phyloP scores from a whole-genome alignment of 2,797 vertebrate genomes.

The Spinus pinus region DNA sequence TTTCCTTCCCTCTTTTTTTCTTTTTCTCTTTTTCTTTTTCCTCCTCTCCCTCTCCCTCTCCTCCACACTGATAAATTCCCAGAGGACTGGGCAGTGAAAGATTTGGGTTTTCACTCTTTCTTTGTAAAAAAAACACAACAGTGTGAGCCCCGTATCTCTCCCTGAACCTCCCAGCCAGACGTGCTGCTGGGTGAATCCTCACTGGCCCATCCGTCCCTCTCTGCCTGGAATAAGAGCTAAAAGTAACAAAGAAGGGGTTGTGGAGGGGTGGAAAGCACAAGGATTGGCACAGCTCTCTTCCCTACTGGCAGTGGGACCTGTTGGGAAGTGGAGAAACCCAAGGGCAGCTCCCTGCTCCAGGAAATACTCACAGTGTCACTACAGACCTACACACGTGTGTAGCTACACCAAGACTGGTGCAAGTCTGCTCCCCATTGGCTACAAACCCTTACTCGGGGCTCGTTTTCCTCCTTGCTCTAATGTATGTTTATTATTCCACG shows the following conservation, averaged over 20 bases:
- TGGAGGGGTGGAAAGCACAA: background rate
- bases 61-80: background rate
- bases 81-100: background rate
- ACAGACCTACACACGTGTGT: background rate
- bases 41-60: no score
- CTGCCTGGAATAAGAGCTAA: background rate
- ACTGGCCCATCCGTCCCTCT: background rate
- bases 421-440: background rate
- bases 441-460: background rate
- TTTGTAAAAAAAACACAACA: background rate
- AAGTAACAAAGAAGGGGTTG: fast-evolving
- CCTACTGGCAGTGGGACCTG: background rate
- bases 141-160: background rate
- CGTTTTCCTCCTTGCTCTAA: background rate
- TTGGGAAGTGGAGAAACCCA: background rate
- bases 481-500: constrained; percentile 51
- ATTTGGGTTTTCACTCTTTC: background rate
- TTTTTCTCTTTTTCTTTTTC: no score
- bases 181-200: background rate
- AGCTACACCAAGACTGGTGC: background rate
- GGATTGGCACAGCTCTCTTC: background rate
- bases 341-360: background rate
- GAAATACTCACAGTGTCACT: background rate
- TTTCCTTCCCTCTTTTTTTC: no score
- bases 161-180: background rate